Conservation (phyloP, 2,797 vertebrate genomes). For the Channallabes apus region DNA sequence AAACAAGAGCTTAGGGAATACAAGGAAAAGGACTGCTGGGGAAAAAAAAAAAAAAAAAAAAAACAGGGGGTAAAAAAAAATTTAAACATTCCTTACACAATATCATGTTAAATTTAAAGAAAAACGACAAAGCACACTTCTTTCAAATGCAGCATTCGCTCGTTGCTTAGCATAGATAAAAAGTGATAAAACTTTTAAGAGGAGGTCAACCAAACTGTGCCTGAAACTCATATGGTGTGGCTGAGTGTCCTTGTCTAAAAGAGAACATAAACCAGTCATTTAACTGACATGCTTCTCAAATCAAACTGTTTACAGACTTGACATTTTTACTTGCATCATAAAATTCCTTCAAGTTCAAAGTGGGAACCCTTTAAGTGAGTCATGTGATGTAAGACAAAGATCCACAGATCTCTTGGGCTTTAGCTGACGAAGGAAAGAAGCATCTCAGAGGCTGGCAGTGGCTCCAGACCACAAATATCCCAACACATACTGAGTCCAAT, state of each 20-base stretch:
- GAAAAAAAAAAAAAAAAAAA: slow-evolving; percentile 13
- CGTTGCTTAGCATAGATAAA: slow-evolving; percentile 55
- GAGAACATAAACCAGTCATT: slow-evolving; percentile 58
- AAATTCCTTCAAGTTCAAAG: slow-evolving; percentile 64
- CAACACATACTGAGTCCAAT: slow-evolving; percentile 44
- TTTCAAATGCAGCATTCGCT: slow-evolving; percentile 52
- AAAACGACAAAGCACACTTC: slow-evolving; percentile 16
- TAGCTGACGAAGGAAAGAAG: slow-evolving; percentile 56
- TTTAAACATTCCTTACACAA: neutral
- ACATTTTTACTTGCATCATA: slow-evolving; percentile 63
- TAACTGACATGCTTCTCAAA: slow-evolving; percentile 58
- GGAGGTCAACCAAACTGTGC: slow-evolving; percentile 56
- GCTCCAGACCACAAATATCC: slow-evolving; percentile 59
- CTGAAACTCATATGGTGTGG: slow-evolving; percentile 55
- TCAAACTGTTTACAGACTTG: slow-evolving; percentile 60
- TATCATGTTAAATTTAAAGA: slow-evolving; percentile 15
- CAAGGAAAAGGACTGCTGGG: slow-evolving; percentile 48
- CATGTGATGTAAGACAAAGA: slow-evolving; percentile 55
- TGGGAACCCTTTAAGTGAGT: slow-evolving; percentile 58
- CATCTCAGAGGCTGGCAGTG: slow-evolving; percentile 63
- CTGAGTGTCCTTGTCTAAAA: slow-evolving; percentile 51
- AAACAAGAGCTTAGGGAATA: slow-evolving; percentile 57
- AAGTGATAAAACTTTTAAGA: slow-evolving; percentile 55
- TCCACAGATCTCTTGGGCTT: slow-evolving; percentile 56
- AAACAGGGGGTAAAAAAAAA: neutral